Evolutionary conservation across 2,113 vertebrate genomes (phyloP), one percentile per base, ranked within the genome.

Genomic region (Lethenteron camtschaticum): DNA sequence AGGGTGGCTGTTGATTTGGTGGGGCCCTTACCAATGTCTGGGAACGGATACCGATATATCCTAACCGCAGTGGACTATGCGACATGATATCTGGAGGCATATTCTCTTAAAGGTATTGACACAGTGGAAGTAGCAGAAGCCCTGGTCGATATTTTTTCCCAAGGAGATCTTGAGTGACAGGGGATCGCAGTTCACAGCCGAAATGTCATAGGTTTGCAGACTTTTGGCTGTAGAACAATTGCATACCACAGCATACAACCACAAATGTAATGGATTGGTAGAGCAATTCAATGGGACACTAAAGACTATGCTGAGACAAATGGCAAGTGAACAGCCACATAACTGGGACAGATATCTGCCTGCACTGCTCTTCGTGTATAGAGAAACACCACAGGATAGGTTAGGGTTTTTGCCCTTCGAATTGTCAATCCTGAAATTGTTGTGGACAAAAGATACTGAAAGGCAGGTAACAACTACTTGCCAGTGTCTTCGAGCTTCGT

Each of bases 1-100:
- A 68, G 72, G n/a, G 79, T 80, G 79, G 77, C 75, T 72, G 59
- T 73, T 12, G 72, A 73, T 56, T 58, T 73, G 12, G 70, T 72
- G 71, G 18, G 71, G 72, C 60, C 71, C 16, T 18, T 71, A 57
- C 59, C 58, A 10, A 68, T 57, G 57, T 57, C 8, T 10, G 57
- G 58, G n/a, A n/a, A 55, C 9, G 68, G 71, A 11, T 68, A 71
- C 14, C n/a, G 71, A 68, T 71, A 68, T 18, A 71, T 71, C 11
- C 20, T 71, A 24, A 68, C 69, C 14, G 59, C 69, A 16, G 60
- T 60, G 60, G 71, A 71, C 56, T 71, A 68, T 69, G 71, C 68
- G 18, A 57, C 71, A 41, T 18, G 24, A 12, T 69, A 69, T 13
- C 71, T 68, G 7, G 60, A 71, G 8, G 71, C 63, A 11, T 68